These are phyloP conservation scores for Heterocephalus glaber DNA, from an alignment of 2,113 vertebrate genomes.

Conservation along the genomic window DNA sequence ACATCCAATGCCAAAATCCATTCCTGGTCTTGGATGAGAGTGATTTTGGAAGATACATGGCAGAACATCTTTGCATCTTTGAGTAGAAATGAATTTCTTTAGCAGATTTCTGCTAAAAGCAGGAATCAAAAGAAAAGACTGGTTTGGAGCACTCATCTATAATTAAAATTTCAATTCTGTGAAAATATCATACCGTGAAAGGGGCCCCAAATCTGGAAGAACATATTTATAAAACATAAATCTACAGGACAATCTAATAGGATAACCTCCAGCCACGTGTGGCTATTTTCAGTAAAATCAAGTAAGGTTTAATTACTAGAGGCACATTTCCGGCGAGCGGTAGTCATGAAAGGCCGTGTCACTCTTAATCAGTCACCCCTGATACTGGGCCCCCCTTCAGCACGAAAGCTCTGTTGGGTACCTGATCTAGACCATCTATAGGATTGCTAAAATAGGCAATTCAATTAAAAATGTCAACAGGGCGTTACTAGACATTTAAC, in stretches of 20 bases:
- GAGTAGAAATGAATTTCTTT: not conserved
- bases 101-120: not conserved
- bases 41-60: not conserved
- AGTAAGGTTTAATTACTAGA: not conserved
- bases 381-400: not conserved
- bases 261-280: not conserved
- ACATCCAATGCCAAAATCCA: not conserved
- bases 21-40: not conserved
- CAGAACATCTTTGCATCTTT: not conserved
- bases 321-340: not conserved
- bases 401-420: not conserved
- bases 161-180: not conserved
- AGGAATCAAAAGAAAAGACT: not conserved
- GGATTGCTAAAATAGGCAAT: not conserved
- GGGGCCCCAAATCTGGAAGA: not conserved
- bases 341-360: not conserved
- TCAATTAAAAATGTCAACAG: not conserved
- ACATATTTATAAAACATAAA: not conserved
- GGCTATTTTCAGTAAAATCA: not conserved
- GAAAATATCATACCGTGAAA: not conserved
- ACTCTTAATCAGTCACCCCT: not conserved
- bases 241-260: not conserved
- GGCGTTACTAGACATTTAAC: not conserved
- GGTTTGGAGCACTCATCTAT: not conserved
- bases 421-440: not conserved